Conservation (phyloP, 2,797 vertebrate species). For the Sebastes glaucus region DNA sequence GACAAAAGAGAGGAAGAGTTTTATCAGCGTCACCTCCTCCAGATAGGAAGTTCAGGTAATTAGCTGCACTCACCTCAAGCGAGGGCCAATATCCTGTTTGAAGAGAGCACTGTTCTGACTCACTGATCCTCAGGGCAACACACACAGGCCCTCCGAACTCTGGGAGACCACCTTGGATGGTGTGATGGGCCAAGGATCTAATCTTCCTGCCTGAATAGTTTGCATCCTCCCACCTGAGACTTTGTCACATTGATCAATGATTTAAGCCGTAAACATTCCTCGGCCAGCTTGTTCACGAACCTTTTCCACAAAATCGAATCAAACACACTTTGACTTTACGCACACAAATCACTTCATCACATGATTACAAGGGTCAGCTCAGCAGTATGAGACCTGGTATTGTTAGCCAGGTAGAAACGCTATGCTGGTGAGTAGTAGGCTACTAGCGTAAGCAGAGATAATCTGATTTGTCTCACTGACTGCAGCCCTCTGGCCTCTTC, state of each 20-base stretch:
- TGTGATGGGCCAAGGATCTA: constrained; percentile 54
- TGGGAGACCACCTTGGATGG: constrained; percentile 61
- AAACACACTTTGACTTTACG: constrained; percentile 12
- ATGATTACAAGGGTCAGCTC: constrained; percentile 56
- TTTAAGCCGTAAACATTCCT: constrained; percentile 42
- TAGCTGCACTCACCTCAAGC: constrained; percentile 71
- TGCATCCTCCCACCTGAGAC: constrained; percentile 64
- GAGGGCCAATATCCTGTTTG: constrained; percentile 78
- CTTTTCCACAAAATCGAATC: constrained; percentile 37
- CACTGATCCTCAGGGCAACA: constrained; percentile 69
- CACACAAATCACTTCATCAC: constrained; percentile 49
- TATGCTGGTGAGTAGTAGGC: constrained; percentile 43
- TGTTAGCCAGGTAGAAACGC: constrained; percentile 60
- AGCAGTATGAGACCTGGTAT: constrained; percentile 50
- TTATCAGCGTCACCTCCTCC: constrained; percentile 80
- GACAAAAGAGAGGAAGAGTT: constrained; percentile 71
- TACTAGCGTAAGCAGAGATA: constrained; percentile 64
- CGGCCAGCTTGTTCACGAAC: neutral
- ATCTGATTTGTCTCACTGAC: constrained; percentile 72
- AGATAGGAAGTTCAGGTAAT: constrained; percentile 83
- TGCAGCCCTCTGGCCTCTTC: constrained; percentile 36
- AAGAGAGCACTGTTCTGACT: constrained; percentile 82
- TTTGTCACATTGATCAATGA: constrained; percentile 59
- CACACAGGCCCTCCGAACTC: constrained; percentile 33
- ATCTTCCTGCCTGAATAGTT: constrained; percentile 58